Percentiles rank a stretch among this genome's conserved stretches.
Conservation (phyloP, 2,113 vertebrate species). For the Phoenicopterus ruber region DNA sequence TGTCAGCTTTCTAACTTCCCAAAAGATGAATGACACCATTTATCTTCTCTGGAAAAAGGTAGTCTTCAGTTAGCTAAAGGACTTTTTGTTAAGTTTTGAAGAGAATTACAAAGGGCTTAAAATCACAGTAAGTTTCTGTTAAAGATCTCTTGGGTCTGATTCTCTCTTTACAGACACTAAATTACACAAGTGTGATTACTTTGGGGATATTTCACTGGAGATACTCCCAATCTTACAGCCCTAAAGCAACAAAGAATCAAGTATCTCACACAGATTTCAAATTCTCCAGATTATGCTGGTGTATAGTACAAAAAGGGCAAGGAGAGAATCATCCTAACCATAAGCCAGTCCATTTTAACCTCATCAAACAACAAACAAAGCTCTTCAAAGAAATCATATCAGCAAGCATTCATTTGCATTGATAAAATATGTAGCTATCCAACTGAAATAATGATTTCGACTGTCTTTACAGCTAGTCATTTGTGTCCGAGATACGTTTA, state of each 20-base stretch:
- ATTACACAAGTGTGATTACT: neutral
- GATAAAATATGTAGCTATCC: neutral
- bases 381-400: neutral
- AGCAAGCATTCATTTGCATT: neutral
- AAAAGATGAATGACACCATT: neutral
- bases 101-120: neutral
- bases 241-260: neutral
- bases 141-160: neutral
- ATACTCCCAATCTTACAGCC: neutral
- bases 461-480: neutral
- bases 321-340: neutral
- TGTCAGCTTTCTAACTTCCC: neutral
- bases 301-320: neutral
- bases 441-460: neutral
- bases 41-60: neutral
- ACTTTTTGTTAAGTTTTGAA: neutral
- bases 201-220: neutral
- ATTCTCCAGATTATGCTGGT: neutral
- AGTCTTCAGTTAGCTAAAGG: neutral
- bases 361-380: neutral
- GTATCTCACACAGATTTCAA: neutral
- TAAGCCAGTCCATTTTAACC: neutral
- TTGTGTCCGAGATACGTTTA: neutral
- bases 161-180: neutral
- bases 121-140: neutral